Base-by-base conservation (phyloP, 2,797 vertebrate species). In the Schizothorax lantsangensis region DNA sequence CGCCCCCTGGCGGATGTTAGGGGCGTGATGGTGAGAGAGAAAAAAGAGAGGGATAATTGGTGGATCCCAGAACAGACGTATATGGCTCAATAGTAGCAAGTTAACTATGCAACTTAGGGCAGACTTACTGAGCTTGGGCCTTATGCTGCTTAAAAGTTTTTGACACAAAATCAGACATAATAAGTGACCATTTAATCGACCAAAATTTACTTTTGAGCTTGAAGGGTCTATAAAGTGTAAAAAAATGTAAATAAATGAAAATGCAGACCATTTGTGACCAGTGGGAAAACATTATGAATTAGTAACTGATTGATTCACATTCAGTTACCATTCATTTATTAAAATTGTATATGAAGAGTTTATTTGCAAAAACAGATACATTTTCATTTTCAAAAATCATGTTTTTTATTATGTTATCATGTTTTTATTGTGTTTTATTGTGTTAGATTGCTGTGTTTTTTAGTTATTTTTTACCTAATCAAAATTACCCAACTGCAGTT, bases 81-180 rank as follows among this genome's bases (percentile, higher is more conserved):
- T 21, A 71, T 89, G 88, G 83, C 87, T 93, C 91, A 93, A 81
- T 89, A 84, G 83, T 54, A 88, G 86, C 30, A 30, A 30, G 30
- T 30, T 80, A 21, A 72, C 57, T 81, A 36, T 68, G 78, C 80
- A 82, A 84, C 49, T 21, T 45, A 26, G 64, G 45, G 23, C 64
- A 73, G 19, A 81, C 45, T 84, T 77, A 73, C 52, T 68, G 12
- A 71, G 66, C 74, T 21, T 62, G 54, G 73, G 80, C 52, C 59
- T 73, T 74, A 43, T 83, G 74, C 43, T 49, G 79, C 43, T 45
- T 47, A 75, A 15, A 33, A 30, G 15, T 30, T 43, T 33, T 26
- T 74, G 21, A 36, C 75, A 38, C 52, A 38, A n/a, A 78, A 15
- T 57, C 6, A 17, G 1, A 59, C 23, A 5, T 57, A 57, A 78